Conservation (phyloP, 2,888 invertebrate species). For the Eulithis testata region DNA sequence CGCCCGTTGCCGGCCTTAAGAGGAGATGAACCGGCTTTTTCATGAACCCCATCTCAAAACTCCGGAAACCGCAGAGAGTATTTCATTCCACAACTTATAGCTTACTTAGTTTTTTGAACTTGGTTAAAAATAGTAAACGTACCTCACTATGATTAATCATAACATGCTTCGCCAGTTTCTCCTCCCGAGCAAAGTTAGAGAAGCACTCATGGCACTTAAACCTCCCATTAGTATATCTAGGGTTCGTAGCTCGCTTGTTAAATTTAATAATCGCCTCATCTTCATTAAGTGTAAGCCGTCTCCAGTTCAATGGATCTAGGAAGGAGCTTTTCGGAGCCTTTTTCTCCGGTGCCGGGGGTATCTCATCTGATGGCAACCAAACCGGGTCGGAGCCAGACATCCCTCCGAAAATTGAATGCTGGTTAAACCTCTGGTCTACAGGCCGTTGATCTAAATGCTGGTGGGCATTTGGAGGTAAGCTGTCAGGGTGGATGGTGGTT, state of each 20-base stretch:
- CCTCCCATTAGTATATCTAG: constrained; percentile 59
- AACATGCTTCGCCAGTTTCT: constrained; percentile 64
- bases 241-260: constrained; percentile 52
- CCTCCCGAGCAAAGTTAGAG: constrained; percentile 67
- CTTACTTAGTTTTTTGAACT: no score
- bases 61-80: no score
- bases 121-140: constrained; percentile 19
- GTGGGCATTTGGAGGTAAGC: constrained; percentile 23
- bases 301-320: constrained; percentile 62
- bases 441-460: constrained; percentile 26
- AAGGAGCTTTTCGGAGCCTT: constrained; percentile 39
- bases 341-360: constrained; percentile 25
- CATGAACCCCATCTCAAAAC: no score
- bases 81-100: no score
- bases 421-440: constrained; percentile 21
- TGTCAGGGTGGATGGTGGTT: constrained; percentile 31
- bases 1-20: no score
- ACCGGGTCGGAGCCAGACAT: constrained; percentile 26
- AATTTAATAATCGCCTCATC: constrained; percentile 68
- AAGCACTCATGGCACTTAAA: constrained; percentile 64
- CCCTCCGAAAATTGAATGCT: constrained; percentile 39
- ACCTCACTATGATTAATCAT: constrained; percentile 66
- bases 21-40: no score
- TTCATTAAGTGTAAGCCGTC: constrained; percentile 60
- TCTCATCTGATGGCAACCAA: constrained; percentile 39